Base-by-base conservation (phyloP, 2,888 invertebrate species). In the Hypercompe scribonia region DNA sequence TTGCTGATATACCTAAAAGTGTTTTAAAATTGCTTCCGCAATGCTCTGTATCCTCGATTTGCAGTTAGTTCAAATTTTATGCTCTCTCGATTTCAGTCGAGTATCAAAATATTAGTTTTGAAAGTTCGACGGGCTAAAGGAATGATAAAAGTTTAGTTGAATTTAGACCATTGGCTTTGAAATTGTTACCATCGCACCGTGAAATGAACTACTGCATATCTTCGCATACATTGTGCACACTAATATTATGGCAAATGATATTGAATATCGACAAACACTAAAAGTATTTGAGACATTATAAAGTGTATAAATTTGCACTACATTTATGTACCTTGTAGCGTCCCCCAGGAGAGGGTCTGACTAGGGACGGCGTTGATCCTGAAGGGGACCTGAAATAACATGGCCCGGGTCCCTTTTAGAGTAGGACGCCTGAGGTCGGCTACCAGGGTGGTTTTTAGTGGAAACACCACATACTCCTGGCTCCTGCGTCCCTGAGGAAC, bases 11-110 rank as follows among this genome's bases (percentile, higher is more conserved):
- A 81, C 78, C 73, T 68, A 76, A 75, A 82, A 84, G 79, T 81
- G 80, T 84, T 86, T 84, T 80, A 77, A 84, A 84, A 86, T 83
- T 77, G 84, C 78, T 84, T 76, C 65, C 54, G 42, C 64, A 64
- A 74, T 67, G 75, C 58, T 75, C 66, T 73, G 65, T 75, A 77
- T 78, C 73, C 68, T 39, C 71, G 69, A 72, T 76, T 75, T 73
- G 71, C 74, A 78, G 79, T 82, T 80, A 75, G 74, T 75, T 79
- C 70, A 71, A 72, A 78, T 77, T 77, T 81, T 76, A 76, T 76
- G 72, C 75, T 80, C 65, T 78, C 70, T 75, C 70, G 71, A 74
- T 81, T 77, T 74, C 68, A 75, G 69, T 67, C n/a, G 76, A 67
- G 69, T 74, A 33, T 50, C 66, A 72, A 72, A 78, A 82, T 78